These are phyloP conservation scores for Calyptommatus sinebrachiatus DNA, from an alignment of 2,113 vertebrate genomes.

Conservation along the genomic window DNA sequence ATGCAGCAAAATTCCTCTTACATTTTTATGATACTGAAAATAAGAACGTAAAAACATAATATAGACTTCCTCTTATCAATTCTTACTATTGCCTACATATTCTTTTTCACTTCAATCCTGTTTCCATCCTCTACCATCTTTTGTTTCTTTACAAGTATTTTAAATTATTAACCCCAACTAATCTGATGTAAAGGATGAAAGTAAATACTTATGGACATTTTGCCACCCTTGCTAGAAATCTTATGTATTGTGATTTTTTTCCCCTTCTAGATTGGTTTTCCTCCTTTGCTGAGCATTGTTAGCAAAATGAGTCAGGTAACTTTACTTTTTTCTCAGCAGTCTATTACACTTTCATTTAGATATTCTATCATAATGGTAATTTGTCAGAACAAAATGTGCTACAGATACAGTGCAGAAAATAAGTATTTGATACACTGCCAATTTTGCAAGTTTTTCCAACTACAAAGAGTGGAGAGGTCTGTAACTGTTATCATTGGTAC, in stretches of 20 bases:
- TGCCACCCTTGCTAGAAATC: background rate
- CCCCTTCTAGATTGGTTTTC: conserved; percentile 87
- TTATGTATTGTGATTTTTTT: background rate
- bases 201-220: background rate
- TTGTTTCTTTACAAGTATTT: background rate
- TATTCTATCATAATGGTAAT: background rate
- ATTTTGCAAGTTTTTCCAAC: too few species aligned
- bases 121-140: background rate
- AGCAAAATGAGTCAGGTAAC: conserved; percentile 94
- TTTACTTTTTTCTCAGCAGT: conserved; percentile 6
- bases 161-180: background rate
- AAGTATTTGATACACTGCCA: too few species aligned
- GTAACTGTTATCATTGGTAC: too few species aligned
- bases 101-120: background rate
- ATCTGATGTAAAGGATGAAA: background rate
- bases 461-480: too few species aligned
- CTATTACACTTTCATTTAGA: background rate
- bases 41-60: too few species aligned
- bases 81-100: background rate
- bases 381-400: background rate
- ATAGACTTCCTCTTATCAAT: background rate
- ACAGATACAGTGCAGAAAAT: background rate
- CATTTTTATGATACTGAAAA: too few species aligned
- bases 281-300: conserved; percentile 92
- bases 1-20: too few species aligned